Base-by-base conservation (phyloP, 2,113 vertebrate species). In the Rhineura floridana region DNA sequence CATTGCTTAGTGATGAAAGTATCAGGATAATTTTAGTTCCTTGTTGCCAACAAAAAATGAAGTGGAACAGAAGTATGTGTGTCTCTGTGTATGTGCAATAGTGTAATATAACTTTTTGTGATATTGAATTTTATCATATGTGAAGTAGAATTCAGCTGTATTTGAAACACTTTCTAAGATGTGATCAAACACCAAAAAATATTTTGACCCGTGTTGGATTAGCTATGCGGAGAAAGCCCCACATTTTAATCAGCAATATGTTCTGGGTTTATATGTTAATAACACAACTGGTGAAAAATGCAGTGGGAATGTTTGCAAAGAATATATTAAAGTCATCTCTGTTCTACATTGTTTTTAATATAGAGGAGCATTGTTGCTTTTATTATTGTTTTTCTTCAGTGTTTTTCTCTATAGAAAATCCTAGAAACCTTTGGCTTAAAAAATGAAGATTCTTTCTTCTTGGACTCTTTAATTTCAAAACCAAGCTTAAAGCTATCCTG, bases 1-100 rank as follows among this genome's bases (percentile, higher is more conserved):
- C 52, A 77, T 87, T 87, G 85, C 85, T 87, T 81, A 81, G 85
- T 55, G 65, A 87, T 81, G 36, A 80, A 87, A 70, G 46, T 67
- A 59, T 79, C 48, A 33, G 50, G 77, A 70, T 87, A 80, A 59
- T 87, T 72, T 87, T 70, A 59, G 48, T 19, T 81, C 69, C 12
- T 2, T 55, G 6, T 44, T 25, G 75, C 59, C 75, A 69, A 25
- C 13, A 52, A 50, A 86, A 65, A 79, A 28, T 30, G n/a, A 48
- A 65, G 33, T 28, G 50, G 73, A 28, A 77, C 73, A 77, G 44
- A 73, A 82, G 19, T 1, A 3, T 21, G 6, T 46, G 72, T 73
- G 21, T 42, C 1, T 67, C 3, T 42, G 39, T 75, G 13, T 75
- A 6, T 44, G 21, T 42, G 33, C 33, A 13, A 30, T 10, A 8